Percentiles rank a stretch among this genome's conserved stretches.
Conservation (phyloP, 2,888 invertebrate genomes). For the Erebia aethiops region DNA sequence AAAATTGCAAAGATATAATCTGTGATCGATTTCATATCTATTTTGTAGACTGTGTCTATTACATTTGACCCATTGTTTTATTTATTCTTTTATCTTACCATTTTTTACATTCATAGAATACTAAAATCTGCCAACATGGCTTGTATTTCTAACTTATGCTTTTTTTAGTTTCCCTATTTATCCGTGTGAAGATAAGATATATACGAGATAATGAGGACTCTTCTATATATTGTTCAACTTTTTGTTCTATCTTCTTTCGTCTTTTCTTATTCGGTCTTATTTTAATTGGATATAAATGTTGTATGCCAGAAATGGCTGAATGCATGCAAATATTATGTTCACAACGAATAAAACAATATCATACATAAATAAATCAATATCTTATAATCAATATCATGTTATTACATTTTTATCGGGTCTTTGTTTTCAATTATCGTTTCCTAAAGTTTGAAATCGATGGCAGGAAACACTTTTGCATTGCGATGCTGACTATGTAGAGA, state of each 20-base stretch:
- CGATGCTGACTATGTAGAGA: constrained; percentile 5
- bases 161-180: too few relatives aligned
- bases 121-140: too few relatives aligned
- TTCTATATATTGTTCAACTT: background rate
- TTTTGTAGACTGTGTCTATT: background rate
- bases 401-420: background rate
- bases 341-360: too few relatives aligned
- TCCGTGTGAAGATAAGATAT: too few relatives aligned
- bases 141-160: too few relatives aligned
- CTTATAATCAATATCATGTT: too few relatives aligned
- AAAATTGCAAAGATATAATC: background rate
- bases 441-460: constrained; percentile 1
- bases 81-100: background rate
- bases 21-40: constrained; percentile 6
- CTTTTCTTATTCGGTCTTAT: background rate
- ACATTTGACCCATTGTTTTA: background rate
- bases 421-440: too few relatives aligned
- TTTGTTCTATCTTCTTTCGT: background rate
- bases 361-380: too few relatives aligned
- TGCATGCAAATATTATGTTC: too few relatives aligned
- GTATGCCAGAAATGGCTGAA: too few relatives aligned
- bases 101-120: background rate
- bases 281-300: too few relatives aligned
- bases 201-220: too few relatives aligned
- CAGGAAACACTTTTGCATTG: background rate